Conservation (phyloP, 1,140 invertebrate genomes). For the Periplaneta americana region DNA sequence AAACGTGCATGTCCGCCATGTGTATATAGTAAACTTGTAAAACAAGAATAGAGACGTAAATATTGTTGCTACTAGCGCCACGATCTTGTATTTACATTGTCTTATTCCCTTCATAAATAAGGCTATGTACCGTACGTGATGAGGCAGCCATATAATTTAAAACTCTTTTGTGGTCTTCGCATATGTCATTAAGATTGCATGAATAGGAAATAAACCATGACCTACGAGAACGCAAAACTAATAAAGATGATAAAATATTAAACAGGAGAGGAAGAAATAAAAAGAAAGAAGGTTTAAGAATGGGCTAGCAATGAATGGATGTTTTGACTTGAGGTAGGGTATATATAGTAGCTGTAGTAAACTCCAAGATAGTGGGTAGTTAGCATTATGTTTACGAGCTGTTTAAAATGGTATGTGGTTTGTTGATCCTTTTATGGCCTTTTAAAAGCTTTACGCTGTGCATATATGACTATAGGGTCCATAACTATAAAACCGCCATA, state of each 20-base stretch:
- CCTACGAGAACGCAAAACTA: not conserved
- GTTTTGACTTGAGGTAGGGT: not conserved
- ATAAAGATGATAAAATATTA: not conserved
- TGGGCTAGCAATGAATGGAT: not conserved
- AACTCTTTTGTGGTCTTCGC: not conserved
- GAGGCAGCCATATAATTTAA: not conserved
- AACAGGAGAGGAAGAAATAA: no score
- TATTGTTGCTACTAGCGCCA: no score
- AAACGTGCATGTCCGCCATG: not conserved
- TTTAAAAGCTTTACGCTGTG: not conserved
- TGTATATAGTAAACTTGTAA: not conserved
- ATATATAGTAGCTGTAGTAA: not conserved
- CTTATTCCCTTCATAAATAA: conserved; percentile 8
- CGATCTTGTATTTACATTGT: not conserved
- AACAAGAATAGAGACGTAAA: not conserved
- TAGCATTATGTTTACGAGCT: not conserved
- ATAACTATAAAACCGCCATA: not conserved
- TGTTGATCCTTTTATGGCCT: not conserved
- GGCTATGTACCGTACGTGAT: not conserved
- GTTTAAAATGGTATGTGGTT: no score
- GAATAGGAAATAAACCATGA: not conserved
- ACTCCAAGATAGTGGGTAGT: not conserved
- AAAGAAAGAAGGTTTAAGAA: not conserved
- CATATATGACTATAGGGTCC: not conserved
- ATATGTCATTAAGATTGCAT: not conserved